Percentiles rank a stretch among this genome's conserved stretches.
These are phyloP conservation scores for Sinosuthora webbiana DNA, from an alignment of 2,113 vertebrate species.

Conservation along the genomic window DNA sequence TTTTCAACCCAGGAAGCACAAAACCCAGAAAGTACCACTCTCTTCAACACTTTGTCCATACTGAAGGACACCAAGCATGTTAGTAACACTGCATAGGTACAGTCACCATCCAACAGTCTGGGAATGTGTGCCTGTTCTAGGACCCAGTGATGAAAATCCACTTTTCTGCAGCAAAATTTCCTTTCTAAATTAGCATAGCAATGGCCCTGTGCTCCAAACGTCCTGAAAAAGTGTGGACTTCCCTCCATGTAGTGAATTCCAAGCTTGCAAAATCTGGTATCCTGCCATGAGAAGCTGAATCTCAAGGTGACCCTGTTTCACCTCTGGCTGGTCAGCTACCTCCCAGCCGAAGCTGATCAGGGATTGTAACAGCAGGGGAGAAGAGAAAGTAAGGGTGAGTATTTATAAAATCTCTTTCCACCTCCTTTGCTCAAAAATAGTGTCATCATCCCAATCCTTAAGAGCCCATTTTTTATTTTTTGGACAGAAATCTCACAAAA, in stretches of 20 bases:
- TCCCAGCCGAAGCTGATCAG: background rate
- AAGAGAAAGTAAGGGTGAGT: background rate
- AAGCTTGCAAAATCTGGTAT: background rate
- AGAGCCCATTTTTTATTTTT: background rate
- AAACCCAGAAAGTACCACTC: background rate
- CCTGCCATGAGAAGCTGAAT: background rate
- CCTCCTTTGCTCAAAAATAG: background rate
- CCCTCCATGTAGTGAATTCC: background rate
- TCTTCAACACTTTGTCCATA: background rate
- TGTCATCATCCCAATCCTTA: background rate
- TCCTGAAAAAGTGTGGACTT: background rate
- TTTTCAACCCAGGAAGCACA: background rate
- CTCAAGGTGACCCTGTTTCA: background rate
- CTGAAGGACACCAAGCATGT: background rate
- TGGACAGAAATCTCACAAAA: background rate
- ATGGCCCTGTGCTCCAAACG: background rate
- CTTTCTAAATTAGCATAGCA: background rate
- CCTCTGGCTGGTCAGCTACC: background rate
- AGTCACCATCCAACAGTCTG: background rate
- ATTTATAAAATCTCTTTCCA: background rate
- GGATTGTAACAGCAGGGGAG: background rate
- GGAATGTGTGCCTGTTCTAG: background rate
- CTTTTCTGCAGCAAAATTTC: background rate
- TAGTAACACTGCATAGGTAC: accelerated
- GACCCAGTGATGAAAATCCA: background rate